A percentile compares a stretch with the other conserved stretches of the same genome.
Conservation (phyloP, 2,888 invertebrate species). For the Azorinus chamasolen region DNA sequence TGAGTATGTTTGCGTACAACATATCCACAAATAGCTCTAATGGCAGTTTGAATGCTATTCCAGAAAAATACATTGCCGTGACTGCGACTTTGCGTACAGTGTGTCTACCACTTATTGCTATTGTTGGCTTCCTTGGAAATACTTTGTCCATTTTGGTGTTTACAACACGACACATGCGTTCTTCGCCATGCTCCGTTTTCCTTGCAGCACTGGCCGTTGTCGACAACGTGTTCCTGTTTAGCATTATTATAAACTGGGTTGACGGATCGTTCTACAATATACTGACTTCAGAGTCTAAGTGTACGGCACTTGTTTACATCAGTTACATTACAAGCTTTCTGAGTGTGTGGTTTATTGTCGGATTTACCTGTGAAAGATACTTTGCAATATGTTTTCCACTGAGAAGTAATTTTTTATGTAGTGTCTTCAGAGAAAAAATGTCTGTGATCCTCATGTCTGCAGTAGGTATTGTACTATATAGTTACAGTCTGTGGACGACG, state of each 20-base stretch:
- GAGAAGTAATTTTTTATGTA: slow-evolving; percentile 81
- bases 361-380: slow-evolving; percentile 94
- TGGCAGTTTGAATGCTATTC: no score
- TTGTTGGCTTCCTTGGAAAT: slow-evolving; percentile 92
- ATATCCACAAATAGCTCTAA: no score
- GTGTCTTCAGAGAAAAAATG: slow-evolving; percentile 68
- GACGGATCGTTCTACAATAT: slow-evolving; percentile 64
- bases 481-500: slow-evolving; percentile 74
- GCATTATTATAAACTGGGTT: slow-evolving; percentile 87
- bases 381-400: slow-evolving; percentile 93
- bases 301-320: slow-evolving; percentile 84
- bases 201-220: slow-evolving; percentile 91
- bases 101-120: slow-evolving; percentile 90
- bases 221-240: slow-evolving; percentile 87
- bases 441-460: slow-evolving; percentile 59
- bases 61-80: no score
- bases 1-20: no score
- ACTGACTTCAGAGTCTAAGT: slow-evolving; percentile 87
- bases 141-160: slow-evolving; percentile 92
- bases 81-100: no score
- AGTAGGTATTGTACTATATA: slow-evolving; percentile 66
- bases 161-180: slow-evolving; percentile 90
- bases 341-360: slow-evolving; percentile 94
- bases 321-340: slow-evolving; percentile 91
- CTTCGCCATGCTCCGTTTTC: slow-evolving; percentile 92